Base-by-base conservation (phyloP, 2,888 invertebrate genomes). In the Doris montereyensis region DNA sequence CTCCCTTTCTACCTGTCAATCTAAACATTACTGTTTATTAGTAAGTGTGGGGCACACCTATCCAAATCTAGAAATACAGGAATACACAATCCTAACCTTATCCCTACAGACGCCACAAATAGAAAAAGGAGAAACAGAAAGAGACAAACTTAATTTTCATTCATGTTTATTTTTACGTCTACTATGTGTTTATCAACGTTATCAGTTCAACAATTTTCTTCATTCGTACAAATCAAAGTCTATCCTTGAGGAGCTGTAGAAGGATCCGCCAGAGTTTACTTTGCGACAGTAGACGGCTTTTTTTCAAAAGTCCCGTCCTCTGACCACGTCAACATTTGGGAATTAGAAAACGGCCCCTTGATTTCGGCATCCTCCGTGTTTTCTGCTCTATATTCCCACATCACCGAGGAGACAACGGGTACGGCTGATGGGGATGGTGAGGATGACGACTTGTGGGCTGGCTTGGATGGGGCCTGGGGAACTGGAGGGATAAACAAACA, bases 371-470 rank as follows among this genome's bases (percentile, higher is more conserved):
- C 94, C 70, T 95, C 94, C 78, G 93, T 93, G 86, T 96, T 95
- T 73, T 94, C 94, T 96, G 96, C 96, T 92, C 97, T 97, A 87
- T 96, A 96, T 90, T 97, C 97, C 98, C 98, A 98, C 91, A 93
- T 94, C 0, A 96, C 93, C 34, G 52, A 41, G 5, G 52, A 41
- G n/a, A n/a, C n/a, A 10, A 17, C 5, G 5, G 52, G 52, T 41
- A 41, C 17, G 52, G 52, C 52, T 41, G 52, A 41, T 41, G 52
- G 5, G 5, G 52, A 17, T 41, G 52, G 17, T 5, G 5, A 10
- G 17, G 52, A 41, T 17, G 5, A 10, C 8, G 52, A 41, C 17
- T 41, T 5, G 52, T 41, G 8, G 5, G 5, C 52, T 17, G 5
- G 52, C 17, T 41, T 41, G 5, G 52, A 41, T 5, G 52, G 52